These are phyloP conservation scores for Tachina fera DNA, from an alignment of 2,888 invertebrate genomes.

Conservation along the genomic window DNA sequence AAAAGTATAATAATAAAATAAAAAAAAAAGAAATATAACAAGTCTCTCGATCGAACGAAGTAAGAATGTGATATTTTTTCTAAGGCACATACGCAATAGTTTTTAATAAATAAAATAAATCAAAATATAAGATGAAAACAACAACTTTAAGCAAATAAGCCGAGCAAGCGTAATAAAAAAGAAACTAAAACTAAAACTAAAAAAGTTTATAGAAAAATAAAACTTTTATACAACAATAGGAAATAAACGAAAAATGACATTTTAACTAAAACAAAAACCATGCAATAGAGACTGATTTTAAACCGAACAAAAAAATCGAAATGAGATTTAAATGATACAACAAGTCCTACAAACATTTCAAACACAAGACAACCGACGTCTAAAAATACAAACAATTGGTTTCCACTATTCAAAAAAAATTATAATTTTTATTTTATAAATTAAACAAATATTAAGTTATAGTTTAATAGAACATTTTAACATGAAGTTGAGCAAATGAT, in stretches of 20 bases:
- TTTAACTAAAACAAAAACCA: slow-evolving; percentile 74
- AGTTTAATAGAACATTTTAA: not conserved
- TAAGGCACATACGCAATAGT: slow-evolving; percentile 76
- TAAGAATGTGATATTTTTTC: slow-evolving; percentile 83
- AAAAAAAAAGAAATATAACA: slow-evolving; percentile 70
- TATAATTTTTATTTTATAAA: not conserved
- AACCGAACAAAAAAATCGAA: slow-evolving; percentile 51
- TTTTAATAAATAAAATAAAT: slow-evolving; percentile 69
- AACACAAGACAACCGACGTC: slow-evolving; percentile 32
- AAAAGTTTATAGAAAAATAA: slow-evolving; percentile 71
- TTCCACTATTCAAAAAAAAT: slow-evolving; percentile 13
- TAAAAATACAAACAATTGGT: slow-evolving; percentile 55
- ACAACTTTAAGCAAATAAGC: slow-evolving; percentile 63
- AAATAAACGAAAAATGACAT: slow-evolving; percentile 50
- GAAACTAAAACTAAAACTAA: slow-evolving; percentile 62
- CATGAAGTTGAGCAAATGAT: not conserved
- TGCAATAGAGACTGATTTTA: slow-evolving; percentile 83
- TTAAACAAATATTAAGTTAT: not conserved
- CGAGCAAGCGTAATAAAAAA: slow-evolving; percentile 74
- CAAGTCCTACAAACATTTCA: slow-evolving; percentile 39
- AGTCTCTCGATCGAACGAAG: slow-evolving; percentile 83
- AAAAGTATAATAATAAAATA: slow-evolving; percentile 67
- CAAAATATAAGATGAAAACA: slow-evolving; percentile 58
- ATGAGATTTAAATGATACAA: slow-evolving; percentile 41
- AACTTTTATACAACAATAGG: slow-evolving; percentile 69